These are phyloP conservation scores for Hemiscyllium ocellatum DNA, from an alignment of 2,113 vertebrate species.

Conservation along the genomic window DNA sequence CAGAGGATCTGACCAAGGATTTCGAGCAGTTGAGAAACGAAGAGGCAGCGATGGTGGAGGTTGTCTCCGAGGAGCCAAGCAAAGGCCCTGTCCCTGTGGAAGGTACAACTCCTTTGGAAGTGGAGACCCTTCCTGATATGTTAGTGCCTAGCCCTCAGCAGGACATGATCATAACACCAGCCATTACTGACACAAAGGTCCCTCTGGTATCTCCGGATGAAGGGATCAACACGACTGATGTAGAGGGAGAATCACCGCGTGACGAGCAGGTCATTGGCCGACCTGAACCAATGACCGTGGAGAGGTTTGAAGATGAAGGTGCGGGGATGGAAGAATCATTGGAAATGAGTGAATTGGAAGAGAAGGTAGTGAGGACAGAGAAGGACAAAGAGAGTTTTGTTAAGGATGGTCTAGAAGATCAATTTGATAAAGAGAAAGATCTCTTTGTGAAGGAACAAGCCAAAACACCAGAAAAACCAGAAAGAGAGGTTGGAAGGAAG, in stretches of 20 bases:
- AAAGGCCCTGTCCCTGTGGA: conserved; percentile 42
- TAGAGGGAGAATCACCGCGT: conserved; percentile 49
- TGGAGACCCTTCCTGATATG: conserved; percentile 42
- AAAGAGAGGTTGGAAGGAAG: conserved; percentile 51
- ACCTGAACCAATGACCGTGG: conserved; percentile 44
- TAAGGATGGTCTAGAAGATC: conserved; percentile 42
- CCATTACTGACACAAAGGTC: conserved; percentile 46
- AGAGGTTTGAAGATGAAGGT: conserved; percentile 58
- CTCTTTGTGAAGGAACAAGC: conserved; percentile 39
- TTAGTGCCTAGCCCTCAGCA: conserved; percentile 40
- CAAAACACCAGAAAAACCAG: neutral
- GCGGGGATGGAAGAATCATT: conserved; percentile 50
- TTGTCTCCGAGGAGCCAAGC: conserved; percentile 25
- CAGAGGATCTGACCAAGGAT: conserved; percentile 92
- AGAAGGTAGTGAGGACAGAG: conserved; percentile 47
- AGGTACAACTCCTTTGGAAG: conserved; percentile 41
- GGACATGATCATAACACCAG: conserved; percentile 44
- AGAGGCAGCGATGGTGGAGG: conserved; percentile 51
- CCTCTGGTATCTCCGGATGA: conserved; percentile 51
- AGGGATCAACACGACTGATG: conserved; percentile 49
- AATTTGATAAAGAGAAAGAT: conserved; percentile 45
- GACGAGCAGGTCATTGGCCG: conserved; percentile 49
- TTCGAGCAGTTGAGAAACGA: conserved; percentile 83
- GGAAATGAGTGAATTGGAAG: conserved; percentile 52
- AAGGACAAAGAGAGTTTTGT: conserved; percentile 41